phyloP scores from a whole-genome alignment of 2,888 invertebrate species.

The Muschampia plurimacula region DNA sequence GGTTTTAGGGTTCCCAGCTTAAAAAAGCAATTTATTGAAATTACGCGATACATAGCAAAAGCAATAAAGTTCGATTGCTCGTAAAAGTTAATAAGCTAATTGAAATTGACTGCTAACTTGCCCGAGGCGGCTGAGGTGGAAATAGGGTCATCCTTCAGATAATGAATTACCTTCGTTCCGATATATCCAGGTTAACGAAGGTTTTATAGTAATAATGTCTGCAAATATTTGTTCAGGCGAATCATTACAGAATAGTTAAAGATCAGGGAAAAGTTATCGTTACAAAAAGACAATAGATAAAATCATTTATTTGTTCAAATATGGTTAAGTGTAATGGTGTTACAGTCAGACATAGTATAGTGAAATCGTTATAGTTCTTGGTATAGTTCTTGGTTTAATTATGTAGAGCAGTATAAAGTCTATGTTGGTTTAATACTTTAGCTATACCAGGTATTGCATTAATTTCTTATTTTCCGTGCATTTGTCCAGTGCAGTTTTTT shows the following conservation, averaged over 20 bases:
- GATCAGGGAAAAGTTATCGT: no score
- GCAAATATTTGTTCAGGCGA: no score
- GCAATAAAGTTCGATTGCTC: constrained; percentile 10
- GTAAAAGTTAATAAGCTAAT: constrained; percentile 30
- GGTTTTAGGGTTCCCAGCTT: neutral
- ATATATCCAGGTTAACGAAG: constrained; percentile 5
- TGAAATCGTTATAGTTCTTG: no score
- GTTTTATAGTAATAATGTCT: neutral
- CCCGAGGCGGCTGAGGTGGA: neutral
- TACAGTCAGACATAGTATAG: no score
- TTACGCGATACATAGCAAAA: constrained; percentile 2
- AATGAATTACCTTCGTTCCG: constrained; percentile 19
- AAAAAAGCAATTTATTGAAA: neutral
- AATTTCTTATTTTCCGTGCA: neutral
- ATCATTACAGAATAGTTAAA: no score
- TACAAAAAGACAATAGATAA: no score
- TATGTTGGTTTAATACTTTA: no score
- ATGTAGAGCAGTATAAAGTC: no score
- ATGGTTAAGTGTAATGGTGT: no score
- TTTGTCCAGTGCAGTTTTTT: neutral
- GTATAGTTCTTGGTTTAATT: no score
- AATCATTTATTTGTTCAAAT: no score
- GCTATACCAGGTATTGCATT: neutral
- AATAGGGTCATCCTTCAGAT: constrained; percentile 16
- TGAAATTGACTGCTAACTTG: constrained; percentile 16